Conservation (phyloP, 2,888 invertebrate species). For the Aleiodes alternator region DNA sequence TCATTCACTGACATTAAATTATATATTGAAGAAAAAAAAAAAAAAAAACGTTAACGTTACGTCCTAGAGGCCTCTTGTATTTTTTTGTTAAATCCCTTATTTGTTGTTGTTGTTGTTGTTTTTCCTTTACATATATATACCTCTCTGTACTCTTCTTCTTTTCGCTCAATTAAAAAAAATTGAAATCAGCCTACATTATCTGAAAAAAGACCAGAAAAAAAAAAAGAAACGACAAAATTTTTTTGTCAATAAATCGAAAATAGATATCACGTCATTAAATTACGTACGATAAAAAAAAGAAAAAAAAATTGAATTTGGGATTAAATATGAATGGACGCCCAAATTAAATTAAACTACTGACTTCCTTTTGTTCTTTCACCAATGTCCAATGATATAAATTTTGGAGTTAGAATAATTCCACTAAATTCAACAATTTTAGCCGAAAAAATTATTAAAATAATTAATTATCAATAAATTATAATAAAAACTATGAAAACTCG, state of each 20-base stretch:
- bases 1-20: slow-evolving; percentile 74
- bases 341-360: slow-evolving; percentile 44
- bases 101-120: neutral
- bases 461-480: slow-evolving; percentile 21
- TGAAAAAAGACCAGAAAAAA: slow-evolving; percentile 64
- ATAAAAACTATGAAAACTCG: slow-evolving; percentile 3
- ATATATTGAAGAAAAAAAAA: slow-evolving; percentile 33
- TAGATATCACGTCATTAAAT: slow-evolving; percentile 18
- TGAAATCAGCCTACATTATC: slow-evolving; percentile 75
- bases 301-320: slow-evolving; percentile 38
- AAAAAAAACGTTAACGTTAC: slow-evolving; percentile 48
- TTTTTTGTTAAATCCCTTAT: neutral
- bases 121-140: neutral
- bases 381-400: neutral
- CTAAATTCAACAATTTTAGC: too few relatives aligned
- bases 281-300: neutral
- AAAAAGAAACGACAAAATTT: slow-evolving; percentile 5
- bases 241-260: slow-evolving; percentile 1
- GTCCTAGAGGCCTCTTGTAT: slow-evolving; percentile 73
- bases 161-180: slow-evolving; percentile 45
- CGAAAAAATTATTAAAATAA: too few relatives aligned
- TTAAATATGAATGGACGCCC: slow-evolving; percentile 27
- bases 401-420: too few relatives aligned
- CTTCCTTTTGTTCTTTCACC: slow-evolving; percentile 34
- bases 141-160: neutral